phyloP scores from a whole-genome alignment of 1,140 invertebrate species.

The Atta colombica region DNA sequence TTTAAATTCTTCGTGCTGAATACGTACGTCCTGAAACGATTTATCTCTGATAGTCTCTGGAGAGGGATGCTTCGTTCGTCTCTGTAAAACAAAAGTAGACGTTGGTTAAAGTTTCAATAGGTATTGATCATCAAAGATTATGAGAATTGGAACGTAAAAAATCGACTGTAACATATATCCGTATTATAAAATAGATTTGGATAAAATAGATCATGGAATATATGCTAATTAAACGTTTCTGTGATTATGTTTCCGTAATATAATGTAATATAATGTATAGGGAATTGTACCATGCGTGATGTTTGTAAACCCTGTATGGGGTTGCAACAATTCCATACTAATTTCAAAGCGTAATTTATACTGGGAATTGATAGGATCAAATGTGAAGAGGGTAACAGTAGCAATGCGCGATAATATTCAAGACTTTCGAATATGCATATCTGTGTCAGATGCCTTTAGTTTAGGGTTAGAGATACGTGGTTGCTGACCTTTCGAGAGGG shows the following conservation, averaged over 20 bases:
- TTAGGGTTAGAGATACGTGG: not conserved
- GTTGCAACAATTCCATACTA: not conserved
- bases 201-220: not conserved
- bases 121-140: not conserved
- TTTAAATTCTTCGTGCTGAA: slow-evolving; percentile 13
- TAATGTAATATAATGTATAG: not conserved
- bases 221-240: slow-evolving; percentile 19
- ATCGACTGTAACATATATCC: not conserved
- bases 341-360: not conserved
- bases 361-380: not conserved
- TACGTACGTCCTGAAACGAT: slow-evolving; percentile 6
- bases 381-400: not conserved
- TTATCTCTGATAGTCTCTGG: slow-evolving; percentile 21
- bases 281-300: not conserved
- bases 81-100: slow-evolving; percentile 51
- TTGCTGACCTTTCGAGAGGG: slow-evolving; percentile 29
- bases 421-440: not conserved
- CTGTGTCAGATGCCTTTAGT: not conserved
- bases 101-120: slow-evolving; percentile 27
- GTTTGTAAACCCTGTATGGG: not conserved
- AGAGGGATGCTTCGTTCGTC: not conserved
- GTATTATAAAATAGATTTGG: not conserved
- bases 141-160: not conserved
- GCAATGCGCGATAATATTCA: not conserved
- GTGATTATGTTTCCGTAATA: slow-evolving; percentile 6